Evolutionary conservation across 2,797 vertebrate genomes (phyloP), one percentile per base, ranked within the genome.

Genomic region (Tinamus major): DNA sequence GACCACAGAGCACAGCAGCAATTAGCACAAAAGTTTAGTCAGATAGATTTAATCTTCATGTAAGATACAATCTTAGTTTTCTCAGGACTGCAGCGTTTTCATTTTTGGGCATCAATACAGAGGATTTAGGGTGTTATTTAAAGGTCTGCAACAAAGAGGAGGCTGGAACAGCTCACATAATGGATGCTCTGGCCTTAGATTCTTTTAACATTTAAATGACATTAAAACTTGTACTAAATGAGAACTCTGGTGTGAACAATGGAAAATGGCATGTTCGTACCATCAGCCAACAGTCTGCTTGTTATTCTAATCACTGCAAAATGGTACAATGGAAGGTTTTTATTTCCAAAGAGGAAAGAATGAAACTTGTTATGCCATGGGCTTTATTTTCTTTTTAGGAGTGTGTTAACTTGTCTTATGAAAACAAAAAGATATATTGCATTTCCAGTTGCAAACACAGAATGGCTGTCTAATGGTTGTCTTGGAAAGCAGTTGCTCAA

Each of bases 351-450:
- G 62, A 85, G 58, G 69, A 90, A 93, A 85, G 59, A 75, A 5
- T 77, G 86, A 90, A 91, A 13, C 85, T 81, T 89, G 46, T 92
- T 92, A 37, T 86, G 39, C 83, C 59, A 62, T 65, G n/a, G 37
- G 55, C 27, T 96, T 86, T 92, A 82, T 89, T 93, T 92, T 91
- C 72, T 87, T 92, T 93, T 82, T 79, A 94, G 69, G 58, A 65
- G 39, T 80, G 29, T 79, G 42, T 77, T 93, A 93, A 86, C 29
- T 74, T 85, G 26, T 61, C 56, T 79, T 85, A 80, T 48, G 46
- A 92, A 94, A 94, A 90, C 56, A 90, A 90, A 83, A 33, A 31
- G 12, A 10, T 83, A 49, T 65, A 61, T 88, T 89, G 74, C 90
- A 61, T 56, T 92, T 89, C 46, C 90, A 35, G 65, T 26, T 90